A percentile compares a stretch with the other conserved stretches of the same genome.
Conservation (phyloP, 1,140 invertebrate genomes). For the Drosophila cardini region DNA sequence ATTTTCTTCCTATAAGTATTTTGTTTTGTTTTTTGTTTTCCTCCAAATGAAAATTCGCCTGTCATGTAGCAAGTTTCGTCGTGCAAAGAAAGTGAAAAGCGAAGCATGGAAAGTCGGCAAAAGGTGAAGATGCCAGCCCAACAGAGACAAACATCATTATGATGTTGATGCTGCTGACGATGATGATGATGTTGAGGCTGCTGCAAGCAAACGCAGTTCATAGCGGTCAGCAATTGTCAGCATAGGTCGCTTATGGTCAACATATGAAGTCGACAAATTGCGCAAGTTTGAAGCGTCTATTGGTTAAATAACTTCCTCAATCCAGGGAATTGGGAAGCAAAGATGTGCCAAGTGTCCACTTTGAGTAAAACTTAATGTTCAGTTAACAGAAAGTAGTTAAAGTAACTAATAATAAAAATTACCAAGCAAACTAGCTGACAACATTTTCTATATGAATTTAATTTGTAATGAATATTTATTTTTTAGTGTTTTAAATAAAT, state of each 20-base stretch:
- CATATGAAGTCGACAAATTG: conserved; percentile 38
- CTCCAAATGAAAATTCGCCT: conserved; percentile 40
- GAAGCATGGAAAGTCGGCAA: conserved; percentile 75
- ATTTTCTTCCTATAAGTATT: conserved; percentile 37
- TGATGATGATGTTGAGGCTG: conserved; percentile 17
- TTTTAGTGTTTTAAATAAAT: too few species aligned
- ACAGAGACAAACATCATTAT: conserved; percentile 6
- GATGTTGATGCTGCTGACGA: background rate
- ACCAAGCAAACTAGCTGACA: too few species aligned
- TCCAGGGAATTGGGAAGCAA: background rate
- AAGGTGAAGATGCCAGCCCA: conserved; percentile 71
- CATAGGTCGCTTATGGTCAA: conserved; percentile 30
- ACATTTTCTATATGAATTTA: too few species aligned
- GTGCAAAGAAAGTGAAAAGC: conserved; percentile 77
- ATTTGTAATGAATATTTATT: too few species aligned
- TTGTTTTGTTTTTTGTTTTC: conserved; percentile 16
- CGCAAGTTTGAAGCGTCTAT: conserved; percentile 36
- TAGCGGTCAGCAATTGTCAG: conserved; percentile 67
- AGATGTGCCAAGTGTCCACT: background rate
- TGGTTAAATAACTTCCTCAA: conserved; percentile 35
- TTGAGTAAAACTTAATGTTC: too few species aligned
- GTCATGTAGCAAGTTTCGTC: conserved; percentile 61
- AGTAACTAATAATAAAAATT: background rate
- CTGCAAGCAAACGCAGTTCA: conserved; percentile 52
- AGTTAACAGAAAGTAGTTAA: background rate